phyloP scores from a whole-genome alignment of 2,888 invertebrate species.

The Pristionchus exspectatus region DNA sequence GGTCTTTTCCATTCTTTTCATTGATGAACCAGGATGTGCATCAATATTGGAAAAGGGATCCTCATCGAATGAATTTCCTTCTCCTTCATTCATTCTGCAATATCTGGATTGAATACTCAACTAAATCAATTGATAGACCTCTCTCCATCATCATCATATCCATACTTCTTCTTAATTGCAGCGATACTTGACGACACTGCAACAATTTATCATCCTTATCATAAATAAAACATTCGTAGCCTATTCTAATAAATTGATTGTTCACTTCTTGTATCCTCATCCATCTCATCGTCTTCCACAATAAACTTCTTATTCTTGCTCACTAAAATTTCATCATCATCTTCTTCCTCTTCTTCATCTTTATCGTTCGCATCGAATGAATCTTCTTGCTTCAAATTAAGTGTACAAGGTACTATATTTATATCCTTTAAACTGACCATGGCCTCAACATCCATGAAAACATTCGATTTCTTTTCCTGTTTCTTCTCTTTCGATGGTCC shows the following conservation, averaged over 20 bases:
- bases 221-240: background rate
- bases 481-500: background rate
- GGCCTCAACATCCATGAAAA: background rate
- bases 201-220: constrained; percentile 17
- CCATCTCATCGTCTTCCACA: constrained; percentile 56
- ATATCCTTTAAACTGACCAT: constrained; percentile 21
- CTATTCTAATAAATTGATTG: background rate
- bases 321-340: constrained; percentile 49
- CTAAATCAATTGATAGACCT: background rate
- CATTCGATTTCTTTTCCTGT: background rate
- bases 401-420: constrained; percentile 57
- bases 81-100: background rate
- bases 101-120: background rate
- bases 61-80: constrained; percentile 9
- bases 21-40: background rate
- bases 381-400: constrained; percentile 1
- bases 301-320: constrained; percentile 42
- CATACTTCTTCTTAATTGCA: constrained; percentile 65
- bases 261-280: constrained; percentile 36
- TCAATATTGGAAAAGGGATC: constrained; percentile 49
- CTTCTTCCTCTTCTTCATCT: constrained; percentile 54
- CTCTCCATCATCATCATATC: constrained; percentile 58
- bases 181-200: constrained; percentile 67
- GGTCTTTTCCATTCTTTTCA: background rate
- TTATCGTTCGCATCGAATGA: constrained; percentile 40